Conservation (phyloP, 2,113 vertebrate species). For the Ameiurus melas region DNA sequence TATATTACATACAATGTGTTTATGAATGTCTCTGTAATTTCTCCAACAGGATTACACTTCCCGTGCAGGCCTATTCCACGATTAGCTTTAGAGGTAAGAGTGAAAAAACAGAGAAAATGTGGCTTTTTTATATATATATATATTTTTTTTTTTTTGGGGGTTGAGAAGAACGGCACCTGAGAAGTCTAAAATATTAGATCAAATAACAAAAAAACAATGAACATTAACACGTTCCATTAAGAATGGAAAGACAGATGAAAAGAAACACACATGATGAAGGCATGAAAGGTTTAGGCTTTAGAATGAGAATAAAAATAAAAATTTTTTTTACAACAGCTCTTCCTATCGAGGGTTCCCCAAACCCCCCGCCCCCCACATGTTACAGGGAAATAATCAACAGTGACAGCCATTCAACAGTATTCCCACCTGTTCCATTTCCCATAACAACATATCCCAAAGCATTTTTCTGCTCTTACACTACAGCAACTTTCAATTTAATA, state of each 20-base stretch:
- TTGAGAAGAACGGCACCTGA: background rate
- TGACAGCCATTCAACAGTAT: too few species aligned
- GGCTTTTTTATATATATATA: too few species aligned
- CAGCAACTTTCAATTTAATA: too few species aligned
- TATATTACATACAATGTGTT: background rate
- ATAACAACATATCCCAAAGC: too few species aligned
- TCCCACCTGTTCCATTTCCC: too few species aligned
- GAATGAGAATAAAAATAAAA: background rate
- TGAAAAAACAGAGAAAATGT: background rate
- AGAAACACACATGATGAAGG: background rate
- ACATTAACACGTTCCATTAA: background rate
- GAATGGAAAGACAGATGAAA: background rate
- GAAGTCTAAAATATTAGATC: background rate
- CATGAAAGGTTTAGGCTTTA: background rate
- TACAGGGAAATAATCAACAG: too few species aligned
- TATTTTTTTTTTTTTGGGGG: too few species aligned
- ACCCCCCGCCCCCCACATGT: too few species aligned
- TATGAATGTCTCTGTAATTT: constrained; percentile 14
- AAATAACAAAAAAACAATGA: background rate
- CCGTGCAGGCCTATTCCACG: constrained; percentile 85
- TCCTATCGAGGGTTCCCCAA: too few species aligned
- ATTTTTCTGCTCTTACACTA: too few species aligned
- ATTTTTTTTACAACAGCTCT: too few species aligned
- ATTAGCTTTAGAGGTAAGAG: constrained; percentile 87
- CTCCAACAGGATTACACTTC: constrained; percentile 81